A percentile compares a stretch with the other conserved stretches of the same genome.
These are phyloP conservation scores for Drosophila heteroneura DNA, from an alignment of 2,888 invertebrate species.

Conservation along the genomic window DNA sequence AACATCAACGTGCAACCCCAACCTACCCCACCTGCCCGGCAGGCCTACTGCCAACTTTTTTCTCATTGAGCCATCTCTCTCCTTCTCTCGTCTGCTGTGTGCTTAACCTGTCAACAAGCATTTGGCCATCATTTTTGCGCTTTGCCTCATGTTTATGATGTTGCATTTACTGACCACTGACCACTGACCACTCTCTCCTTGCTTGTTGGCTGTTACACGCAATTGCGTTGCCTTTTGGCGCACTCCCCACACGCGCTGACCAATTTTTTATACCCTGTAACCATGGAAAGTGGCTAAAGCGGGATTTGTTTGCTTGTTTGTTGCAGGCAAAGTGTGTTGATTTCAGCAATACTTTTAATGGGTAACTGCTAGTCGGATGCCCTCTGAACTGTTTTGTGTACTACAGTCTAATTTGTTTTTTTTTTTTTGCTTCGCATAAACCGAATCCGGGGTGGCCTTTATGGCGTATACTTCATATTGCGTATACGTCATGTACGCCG, in stretches of 20 bases:
- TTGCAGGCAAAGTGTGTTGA: background rate
- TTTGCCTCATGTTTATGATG: slow-evolving; percentile 50
- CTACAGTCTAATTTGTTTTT: slow-evolving; percentile 66
- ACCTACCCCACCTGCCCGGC: too few relatives aligned
- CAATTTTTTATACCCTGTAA: slow-evolving; percentile 20
- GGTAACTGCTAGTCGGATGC: background rate
- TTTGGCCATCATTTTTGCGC: slow-evolving; percentile 41
- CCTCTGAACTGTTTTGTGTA: slow-evolving; percentile 10
- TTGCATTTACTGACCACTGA: slow-evolving; percentile 49
- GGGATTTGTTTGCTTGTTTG: too few relatives aligned
- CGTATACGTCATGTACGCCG: slow-evolving; percentile 68
- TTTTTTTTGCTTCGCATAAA: background rate
- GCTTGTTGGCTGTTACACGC: slow-evolving; percentile 39
- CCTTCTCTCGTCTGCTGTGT: slow-evolving; percentile 20
- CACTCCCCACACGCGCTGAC: slow-evolving; percentile 12
- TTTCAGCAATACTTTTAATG: background rate
- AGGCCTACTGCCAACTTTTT: background rate
- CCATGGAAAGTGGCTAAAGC: background rate
- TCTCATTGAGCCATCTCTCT: background rate
- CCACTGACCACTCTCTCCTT: slow-evolving; percentile 2
- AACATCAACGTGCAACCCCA: slow-evolving; percentile 23
- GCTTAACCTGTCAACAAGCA: slow-evolving; percentile 48
- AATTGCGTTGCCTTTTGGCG: slow-evolving; percentile 58
- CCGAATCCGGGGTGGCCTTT: slow-evolving; percentile 25
- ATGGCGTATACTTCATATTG: slow-evolving; percentile 66